Base-by-base conservation (phyloP, 2,888 invertebrate genomes). In the Athalia cordata region DNA sequence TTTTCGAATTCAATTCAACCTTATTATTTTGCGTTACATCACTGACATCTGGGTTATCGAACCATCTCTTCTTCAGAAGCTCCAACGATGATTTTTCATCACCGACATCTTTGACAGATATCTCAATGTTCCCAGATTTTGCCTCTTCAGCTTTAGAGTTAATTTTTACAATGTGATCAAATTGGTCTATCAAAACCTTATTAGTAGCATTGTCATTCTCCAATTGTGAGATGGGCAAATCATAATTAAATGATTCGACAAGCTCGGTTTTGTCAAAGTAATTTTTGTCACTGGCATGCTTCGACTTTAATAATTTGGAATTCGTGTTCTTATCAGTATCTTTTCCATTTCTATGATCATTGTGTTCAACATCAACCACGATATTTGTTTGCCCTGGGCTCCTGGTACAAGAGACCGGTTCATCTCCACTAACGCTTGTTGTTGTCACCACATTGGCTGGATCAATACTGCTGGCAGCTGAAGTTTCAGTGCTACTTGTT, bases 11-110 rank as follows among this genome's bases (percentile, higher is more conserved):
- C 50, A 62, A 15, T 29, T 15, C 64, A 29, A 75, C 52, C 9
- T n/a, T 1, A 11, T 6, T 59, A 13, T 11, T 45, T 11, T 59
- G 52, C 15, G 15, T 8, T 52, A 72, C 11, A 11, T 52, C 55
- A 15, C 47, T 43, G 0, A 43, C n/a, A 47, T 50, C 49, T 29
- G 50, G 62, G n/a, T 75, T 49, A 8, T 75, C 43, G n/a, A 75
- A 75, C 75, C 75, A 75, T 62, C 62, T 50, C 3, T 43, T 52
- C 50, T 75, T 75, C 64, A 75, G 62, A 62, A 64, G n/a, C 45
- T 72, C 72, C 4, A 59, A 45, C 13, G 72, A 72, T 72, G 59
- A 6, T 72, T 43, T 59, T 59, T 52, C 59, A 9, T 72, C 45
- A 29, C 29, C 29, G 29, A 29, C 29, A 29, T 29, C 2, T 29